phyloP scores from a whole-genome alignment of 37 sponge, comb jelly and placozoan genomes.

The Agelas oroides region DNA sequence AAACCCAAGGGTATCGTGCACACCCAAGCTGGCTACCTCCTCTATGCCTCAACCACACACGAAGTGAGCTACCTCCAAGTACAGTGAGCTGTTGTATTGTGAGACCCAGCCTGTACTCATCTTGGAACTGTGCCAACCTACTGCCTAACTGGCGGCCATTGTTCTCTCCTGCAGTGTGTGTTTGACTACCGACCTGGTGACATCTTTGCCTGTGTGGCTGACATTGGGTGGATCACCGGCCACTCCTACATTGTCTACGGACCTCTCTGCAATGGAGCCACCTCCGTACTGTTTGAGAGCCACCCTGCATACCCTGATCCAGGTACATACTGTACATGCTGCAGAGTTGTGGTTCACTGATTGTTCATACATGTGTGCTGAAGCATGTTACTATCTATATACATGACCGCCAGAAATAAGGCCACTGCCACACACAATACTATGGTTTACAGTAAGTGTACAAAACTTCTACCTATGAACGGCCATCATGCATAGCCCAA shows the following conservation, averaged over 20 bases:
- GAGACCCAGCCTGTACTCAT: no score
- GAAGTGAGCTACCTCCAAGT: conserved; percentile 60
- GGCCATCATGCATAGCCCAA: no score
- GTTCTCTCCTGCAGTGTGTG: conserved; percentile 61
- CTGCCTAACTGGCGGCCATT: no score
- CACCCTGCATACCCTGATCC: conserved; percentile 90
- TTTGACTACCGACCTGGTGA: conserved; percentile 95
- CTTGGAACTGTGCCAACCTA: no score
- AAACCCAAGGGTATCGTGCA: conserved; percentile 94
- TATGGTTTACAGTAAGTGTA: background rate
- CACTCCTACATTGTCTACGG: conserved; percentile 96
- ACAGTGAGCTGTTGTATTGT: no score
- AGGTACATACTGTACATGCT: no score
- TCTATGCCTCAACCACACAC: conserved; percentile 91
- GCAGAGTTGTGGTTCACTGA: no score
- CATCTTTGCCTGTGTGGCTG: conserved; percentile 96
- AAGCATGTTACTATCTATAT: no score
- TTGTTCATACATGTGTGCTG: no score
- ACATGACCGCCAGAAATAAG: no score
- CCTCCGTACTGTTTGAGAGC: conserved; percentile 93
- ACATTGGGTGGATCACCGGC: conserved; percentile 98
- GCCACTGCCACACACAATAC: background rate
- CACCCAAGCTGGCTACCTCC: conserved; percentile 96
- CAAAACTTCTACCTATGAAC: no score
- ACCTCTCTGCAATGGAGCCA: conserved; percentile 92